Base-by-base conservation (phyloP, 1,140 invertebrate species). In the Heliconius eleuchia region DNA sequence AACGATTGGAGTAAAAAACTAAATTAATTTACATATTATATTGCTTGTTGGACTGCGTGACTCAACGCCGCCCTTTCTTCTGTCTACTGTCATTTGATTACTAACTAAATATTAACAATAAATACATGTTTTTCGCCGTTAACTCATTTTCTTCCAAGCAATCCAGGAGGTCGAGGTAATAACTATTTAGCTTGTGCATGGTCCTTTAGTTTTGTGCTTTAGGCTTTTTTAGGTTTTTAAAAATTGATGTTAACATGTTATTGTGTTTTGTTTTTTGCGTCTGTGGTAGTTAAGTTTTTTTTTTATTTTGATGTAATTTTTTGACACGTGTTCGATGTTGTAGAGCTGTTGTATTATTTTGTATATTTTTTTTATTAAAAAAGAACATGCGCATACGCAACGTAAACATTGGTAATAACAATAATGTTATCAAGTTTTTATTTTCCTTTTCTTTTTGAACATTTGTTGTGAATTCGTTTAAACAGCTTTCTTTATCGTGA, bases 161-260 rank as follows among this genome's bases (percentile, higher is more conserved):
- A 73, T 73, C 37, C 66, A 46, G 74, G 71, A 72, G 74, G 74
- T 8, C 19, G 42, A 77, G 77, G 74, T 79, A 79, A 79, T 72
- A 77, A 46, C 60, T 19, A 42, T 78, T 81, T 42, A n/a, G 46
- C 52, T 30, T 27, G 74, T 77, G 72, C 77, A 72, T 74, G 77
- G 77, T 79, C 73, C 77, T 74, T 73, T 60, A 23, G 57, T 66
- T 8, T 30, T 27, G 60, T 30, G 23, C 23, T 73, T 73, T 73
- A 27, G 23, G 7, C 9, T 66, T 30, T 66, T 30, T 66, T 27
- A 27, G 11, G 11, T 66, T 27, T 66, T 60, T 60, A 0, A 0
- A 60, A n/a, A 23, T 23, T 60, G 55, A 60, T n/a, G 2, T 60
- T 60, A 6, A 23, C 19, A 23, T 60, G 9, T 60, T 60, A 60